Base-by-base conservation (phyloP, 2,888 invertebrate species). In the Geophilus truncorum region DNA sequence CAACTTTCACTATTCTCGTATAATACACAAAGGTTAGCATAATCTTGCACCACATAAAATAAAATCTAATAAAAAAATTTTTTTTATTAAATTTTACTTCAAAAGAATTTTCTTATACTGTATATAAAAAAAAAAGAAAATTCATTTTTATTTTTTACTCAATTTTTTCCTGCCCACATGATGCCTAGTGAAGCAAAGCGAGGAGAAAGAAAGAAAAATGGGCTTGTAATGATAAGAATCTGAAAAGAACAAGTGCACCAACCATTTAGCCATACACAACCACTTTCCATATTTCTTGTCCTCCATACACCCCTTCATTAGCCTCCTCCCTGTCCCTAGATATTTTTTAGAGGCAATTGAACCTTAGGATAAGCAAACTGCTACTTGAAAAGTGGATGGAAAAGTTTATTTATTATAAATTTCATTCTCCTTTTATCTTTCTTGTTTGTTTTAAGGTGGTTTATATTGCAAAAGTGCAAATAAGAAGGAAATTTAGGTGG, bases 221-320 rank as follows among this genome's bases (percentile, higher is more conserved):
- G 18, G 21, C 57, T 21, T 57, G 57, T 57, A 57, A 57, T 57
- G 57, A 57, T 57, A 57, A 57, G 57, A 18, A 57, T 57, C 57
- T 57, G 18, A 57, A 57, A 57, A 57, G 57, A 57, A 57, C 57
- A 57, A 57, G 18, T 57, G 57, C 57, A 57, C 21, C 57, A 57
- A 57, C 57, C 57, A 57, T 57, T 57, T 57, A 57, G 57, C 57
- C 57, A 51, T 18, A 18, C 23, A 57, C 57, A 57, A 57, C 57
- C 57, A 57, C 57, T 57, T 57, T 57, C 57, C 57, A 57, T 57
- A 57, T 57, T 57, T 57, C 57, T 57, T 57, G 57, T 57, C 57
- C 18, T 57, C 57, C 57, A 18, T 57, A 18, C 57, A 57, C 21
- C 57, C 57, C 57, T 57, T 57, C 57, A 57, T 57, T 57, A 57